These are phyloP conservation scores for Gila orcuttii DNA, from an alignment of 2,113 vertebrate genomes.

Conservation along the genomic window DNA sequence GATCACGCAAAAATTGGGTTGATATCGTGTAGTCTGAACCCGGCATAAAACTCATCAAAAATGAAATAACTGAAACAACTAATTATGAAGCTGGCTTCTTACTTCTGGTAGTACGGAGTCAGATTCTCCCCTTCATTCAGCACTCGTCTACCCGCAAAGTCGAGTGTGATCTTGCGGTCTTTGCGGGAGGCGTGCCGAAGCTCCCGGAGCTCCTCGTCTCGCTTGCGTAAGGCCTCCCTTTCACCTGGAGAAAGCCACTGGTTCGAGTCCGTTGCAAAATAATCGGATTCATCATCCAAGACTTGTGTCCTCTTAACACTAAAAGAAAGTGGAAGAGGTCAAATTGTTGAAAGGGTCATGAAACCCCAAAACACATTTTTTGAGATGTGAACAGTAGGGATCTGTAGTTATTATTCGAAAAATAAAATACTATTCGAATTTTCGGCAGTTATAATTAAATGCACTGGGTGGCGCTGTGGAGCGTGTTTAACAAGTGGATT, in stretches of 20 bases:
- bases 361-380: too few species aligned
- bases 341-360: background rate
- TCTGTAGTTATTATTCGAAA: too few species aligned
- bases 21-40: too few species aligned
- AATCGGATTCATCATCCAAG: slow-evolving; percentile 95
- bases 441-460: too few species aligned
- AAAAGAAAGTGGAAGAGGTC: background rate
- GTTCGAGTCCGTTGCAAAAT: slow-evolving; percentile 93
- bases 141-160: slow-evolving; percentile 92
- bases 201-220: slow-evolving; percentile 87
- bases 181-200: slow-evolving; percentile 88
- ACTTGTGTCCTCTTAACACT: slow-evolving; percentile 93
- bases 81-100: slow-evolving; percentile 47
- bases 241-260: slow-evolving; percentile 92
- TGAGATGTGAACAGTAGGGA: too few species aligned
- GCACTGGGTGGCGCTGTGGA: too few species aligned
- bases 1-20: too few species aligned
- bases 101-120: slow-evolving; percentile 88
- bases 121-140: slow-evolving; percentile 83
- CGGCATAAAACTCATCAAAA: background rate
- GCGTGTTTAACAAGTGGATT: too few species aligned
- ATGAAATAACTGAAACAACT: too few species aligned
- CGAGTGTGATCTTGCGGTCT: slow-evolving; percentile 87
- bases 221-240: slow-evolving; percentile 82
- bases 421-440: too few species aligned